A percentile compares a stretch with the other conserved stretches of the same genome.
These are phyloP conservation scores for Eudyptes chrysolophus DNA, from an alignment of 2,113 vertebrate genomes.

Conservation along the genomic window DNA sequence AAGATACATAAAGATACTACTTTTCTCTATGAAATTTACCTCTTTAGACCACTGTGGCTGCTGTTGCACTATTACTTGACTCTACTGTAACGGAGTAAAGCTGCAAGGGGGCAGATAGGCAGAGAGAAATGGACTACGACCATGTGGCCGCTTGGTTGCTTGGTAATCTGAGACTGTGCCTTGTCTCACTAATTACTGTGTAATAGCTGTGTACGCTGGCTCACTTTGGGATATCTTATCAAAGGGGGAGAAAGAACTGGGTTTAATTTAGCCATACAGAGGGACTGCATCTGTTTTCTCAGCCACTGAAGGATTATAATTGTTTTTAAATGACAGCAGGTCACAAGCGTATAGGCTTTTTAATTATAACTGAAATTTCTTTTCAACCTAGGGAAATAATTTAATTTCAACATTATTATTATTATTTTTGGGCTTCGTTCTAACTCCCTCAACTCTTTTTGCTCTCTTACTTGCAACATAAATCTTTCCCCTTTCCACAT, in stretches of 20 bases:
- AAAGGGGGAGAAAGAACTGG: constrained; percentile 26
- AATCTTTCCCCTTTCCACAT: background rate
- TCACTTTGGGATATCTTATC: constrained; percentile 60
- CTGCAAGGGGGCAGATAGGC: background rate
- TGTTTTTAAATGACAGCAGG: constrained; percentile 64
- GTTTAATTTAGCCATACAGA: constrained; percentile 63
- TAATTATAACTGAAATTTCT: constrained; percentile 72
- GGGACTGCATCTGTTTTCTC: constrained; percentile 64
- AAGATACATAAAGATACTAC: background rate
- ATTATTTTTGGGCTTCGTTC: background rate
- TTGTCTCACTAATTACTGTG: constrained; percentile 60
- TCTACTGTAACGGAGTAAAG: accelerated
- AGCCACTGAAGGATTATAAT: constrained; percentile 62
- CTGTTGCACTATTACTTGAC: background rate
- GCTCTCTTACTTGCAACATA: background rate
- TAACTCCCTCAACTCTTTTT: background rate
- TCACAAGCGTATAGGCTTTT: constrained; percentile 51
- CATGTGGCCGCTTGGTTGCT: background rate
- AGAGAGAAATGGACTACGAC: background rate
- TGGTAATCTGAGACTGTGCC: constrained; percentile 1
- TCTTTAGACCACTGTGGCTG: background rate
- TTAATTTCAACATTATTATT: constrained; percentile 59
- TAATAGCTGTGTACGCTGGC: constrained; percentile 31
- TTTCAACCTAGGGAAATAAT: constrained; percentile 67
- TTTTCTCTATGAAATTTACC: background rate